These are phyloP conservation scores for Mythimna impura DNA, from an alignment of 2,888 invertebrate genomes.

Conservation along the genomic window DNA sequence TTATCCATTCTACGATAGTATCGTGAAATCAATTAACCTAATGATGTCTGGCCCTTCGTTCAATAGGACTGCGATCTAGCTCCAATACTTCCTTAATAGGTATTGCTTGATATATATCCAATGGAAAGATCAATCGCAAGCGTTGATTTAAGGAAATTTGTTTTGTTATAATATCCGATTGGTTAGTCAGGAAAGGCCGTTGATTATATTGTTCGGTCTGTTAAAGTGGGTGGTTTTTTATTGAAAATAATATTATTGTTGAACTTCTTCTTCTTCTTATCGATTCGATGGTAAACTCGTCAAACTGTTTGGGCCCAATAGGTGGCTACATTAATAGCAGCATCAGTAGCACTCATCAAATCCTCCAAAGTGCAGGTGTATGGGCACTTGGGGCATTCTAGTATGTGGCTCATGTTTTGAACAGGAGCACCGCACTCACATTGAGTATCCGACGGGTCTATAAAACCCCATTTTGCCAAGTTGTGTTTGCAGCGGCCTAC, in stretches of 20 bases:
- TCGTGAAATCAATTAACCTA: constrained; percentile 85
- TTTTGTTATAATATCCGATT: constrained; percentile 55
- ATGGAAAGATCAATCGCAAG: constrained; percentile 58
- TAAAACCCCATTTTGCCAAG: too few relatives aligned
- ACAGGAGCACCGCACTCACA: too few relatives aligned
- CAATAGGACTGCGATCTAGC: constrained; percentile 66
- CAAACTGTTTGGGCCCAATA: too few relatives aligned
- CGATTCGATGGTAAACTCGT: too few relatives aligned
- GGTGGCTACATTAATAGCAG: too few relatives aligned
- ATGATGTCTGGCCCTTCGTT: constrained; percentile 78
- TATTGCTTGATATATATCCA: constrained; percentile 64
- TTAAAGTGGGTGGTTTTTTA: not conserved
- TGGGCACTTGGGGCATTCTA: too few relatives aligned
- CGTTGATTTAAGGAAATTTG: constrained; percentile 61
- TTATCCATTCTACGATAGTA: constrained; percentile 79
- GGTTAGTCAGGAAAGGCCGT: constrained; percentile 37
- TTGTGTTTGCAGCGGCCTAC: too few relatives aligned
- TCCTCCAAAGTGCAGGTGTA: too few relatives aligned
- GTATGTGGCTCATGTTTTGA: too few relatives aligned
- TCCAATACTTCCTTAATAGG: constrained; percentile 68
- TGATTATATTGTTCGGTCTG: not conserved
- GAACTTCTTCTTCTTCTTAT: too few relatives aligned
- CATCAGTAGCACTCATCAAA: too few relatives aligned
- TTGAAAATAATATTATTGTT: not conserved
- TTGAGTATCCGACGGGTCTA: too few relatives aligned